Conservation (phyloP, 2,113 vertebrate species). For the Siphamia tubifer region DNA sequence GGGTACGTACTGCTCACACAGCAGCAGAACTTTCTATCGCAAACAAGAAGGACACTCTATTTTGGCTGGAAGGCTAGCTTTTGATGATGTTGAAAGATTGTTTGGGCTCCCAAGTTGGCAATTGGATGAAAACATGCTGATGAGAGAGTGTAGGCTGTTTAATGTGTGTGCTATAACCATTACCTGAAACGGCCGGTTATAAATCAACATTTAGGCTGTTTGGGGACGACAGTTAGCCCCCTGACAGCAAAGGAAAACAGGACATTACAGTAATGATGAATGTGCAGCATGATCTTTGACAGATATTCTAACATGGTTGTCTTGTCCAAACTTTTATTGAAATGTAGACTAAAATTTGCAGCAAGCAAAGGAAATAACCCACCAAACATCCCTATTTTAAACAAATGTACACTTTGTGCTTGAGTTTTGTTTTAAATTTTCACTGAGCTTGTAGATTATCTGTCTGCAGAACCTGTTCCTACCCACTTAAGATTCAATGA, state of each 20-base stretch:
- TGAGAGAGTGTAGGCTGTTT: conserved; percentile 43
- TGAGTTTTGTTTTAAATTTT: background rate
- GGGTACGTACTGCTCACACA: conserved; percentile 13
- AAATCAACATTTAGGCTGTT: conserved; percentile 26
- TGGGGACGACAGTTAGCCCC: background rate
- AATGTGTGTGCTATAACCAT: conserved; percentile 34
- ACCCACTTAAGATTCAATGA: background rate
- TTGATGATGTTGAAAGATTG: conserved; percentile 49
- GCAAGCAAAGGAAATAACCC: background rate
- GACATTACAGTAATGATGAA: background rate
- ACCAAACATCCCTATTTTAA: background rate
- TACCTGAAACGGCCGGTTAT: conserved; percentile 28
- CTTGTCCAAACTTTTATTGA: background rate
- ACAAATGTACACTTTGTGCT: background rate
- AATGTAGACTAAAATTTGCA: background rate
- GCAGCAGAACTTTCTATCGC: conserved; percentile 15
- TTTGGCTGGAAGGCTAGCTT: conserved; percentile 35
- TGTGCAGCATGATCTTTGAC: background rate
- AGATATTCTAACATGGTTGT: background rate
- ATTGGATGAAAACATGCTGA: conserved; percentile 38
- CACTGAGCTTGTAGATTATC: background rate
- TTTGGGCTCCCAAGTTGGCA: conserved; percentile 13
- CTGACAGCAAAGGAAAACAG: background rate
- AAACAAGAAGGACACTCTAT: conserved; percentile 18
- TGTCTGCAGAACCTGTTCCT: background rate